Evolutionary conservation across 2,888 invertebrate genomes (phyloP), one percentile per base, ranked within the genome.

Genomic region (Agrenia bidenticulata): DNA sequence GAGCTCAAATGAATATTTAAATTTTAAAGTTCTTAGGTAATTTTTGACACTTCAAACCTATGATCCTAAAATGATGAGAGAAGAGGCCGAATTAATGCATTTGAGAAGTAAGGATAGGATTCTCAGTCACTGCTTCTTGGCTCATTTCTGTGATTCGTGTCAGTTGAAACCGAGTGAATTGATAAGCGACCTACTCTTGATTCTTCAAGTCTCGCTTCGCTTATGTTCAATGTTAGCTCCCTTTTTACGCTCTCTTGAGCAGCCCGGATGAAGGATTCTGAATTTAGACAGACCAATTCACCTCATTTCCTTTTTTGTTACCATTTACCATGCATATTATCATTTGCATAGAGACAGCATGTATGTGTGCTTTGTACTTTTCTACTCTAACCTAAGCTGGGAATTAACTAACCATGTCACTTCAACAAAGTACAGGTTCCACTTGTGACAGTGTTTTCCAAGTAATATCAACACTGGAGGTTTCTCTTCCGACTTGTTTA

Each of bases 161-260:
- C 51, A 51, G 51, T 51, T 23, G 51, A 51, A 45, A 51, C 24
- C 24, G 51, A 54, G 27, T 54, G 37, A 32, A 54, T 54, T 54
- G 54, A 54, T 54, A 54, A 54, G 54, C 54, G 54, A 54, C 54
- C 54, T 54, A 54, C 54, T 54, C 54, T 54, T 54, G n/a, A 32
- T 54, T 54, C 37, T 54, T n/a, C 32, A 32, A 51, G 51, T 54
- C 37, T 54, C 54, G 54, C 54, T 54, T 54, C 32, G 54, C 9
- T 54, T 5, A 32, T 19, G 54, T 15, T 54, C 26, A 54, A 26
- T 32, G 37, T 32, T 32, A 27, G 51, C 23, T 23, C 51, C 11
- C 15, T 51, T 51, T 51, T 51, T 51, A 51, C 23, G 51, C 51
- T 51, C 51, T 19, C 51, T 51, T 51, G 51, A 51, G 51, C 19